Evolutionary conservation across 2,113 vertebrate genomes (phyloP), one percentile per base, ranked within the genome.

Genomic region (Telmatochromis brichardi): DNA sequence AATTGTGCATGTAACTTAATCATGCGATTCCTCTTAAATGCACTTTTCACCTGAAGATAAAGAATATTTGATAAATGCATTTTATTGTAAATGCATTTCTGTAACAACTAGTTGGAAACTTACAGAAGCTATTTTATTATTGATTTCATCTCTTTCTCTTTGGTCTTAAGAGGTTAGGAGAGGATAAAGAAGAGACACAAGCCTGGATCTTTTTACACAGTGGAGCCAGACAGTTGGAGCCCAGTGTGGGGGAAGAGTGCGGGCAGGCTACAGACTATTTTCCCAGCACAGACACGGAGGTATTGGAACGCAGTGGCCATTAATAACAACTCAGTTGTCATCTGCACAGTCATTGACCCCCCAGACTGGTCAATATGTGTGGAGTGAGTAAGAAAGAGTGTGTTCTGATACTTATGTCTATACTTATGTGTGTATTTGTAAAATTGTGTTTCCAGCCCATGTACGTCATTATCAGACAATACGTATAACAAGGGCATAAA

Each of bases 161-260:
- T 89, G 88, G 85, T 92, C 94, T 93, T 94, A 91, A 92, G 92
- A 93, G 93, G 92, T 92, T 95, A 90, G 93, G 94, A 93, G 90
- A 85, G 92, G 91, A 86, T 94, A 92, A 93, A 93, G 85, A 91
- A 93, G 85, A 92, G 91, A 92, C 92, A 93, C 90, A 51, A 93
- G 91, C 91, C 93, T 96, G 95, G 95, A 96, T 96, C 96, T 95
- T 91, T 94, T 96, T 92, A 92, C 94, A 96, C 93, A 90, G 31
- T 94, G 96, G 79, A 90, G 92, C 95, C 95, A 95, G 96, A 96
- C 92, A 91, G 92, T 93, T 92, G 90, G 93, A 97, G 93, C 82
- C 95, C 95, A 19, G 90, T 86, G 94, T 93, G 93, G 85, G 57
- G 93, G 42, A 88, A 65, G 89, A 89, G 90, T 17, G 91, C 19